Base-by-base conservation (phyloP, 2,888 invertebrate genomes). In the Andrena praecox region DNA sequence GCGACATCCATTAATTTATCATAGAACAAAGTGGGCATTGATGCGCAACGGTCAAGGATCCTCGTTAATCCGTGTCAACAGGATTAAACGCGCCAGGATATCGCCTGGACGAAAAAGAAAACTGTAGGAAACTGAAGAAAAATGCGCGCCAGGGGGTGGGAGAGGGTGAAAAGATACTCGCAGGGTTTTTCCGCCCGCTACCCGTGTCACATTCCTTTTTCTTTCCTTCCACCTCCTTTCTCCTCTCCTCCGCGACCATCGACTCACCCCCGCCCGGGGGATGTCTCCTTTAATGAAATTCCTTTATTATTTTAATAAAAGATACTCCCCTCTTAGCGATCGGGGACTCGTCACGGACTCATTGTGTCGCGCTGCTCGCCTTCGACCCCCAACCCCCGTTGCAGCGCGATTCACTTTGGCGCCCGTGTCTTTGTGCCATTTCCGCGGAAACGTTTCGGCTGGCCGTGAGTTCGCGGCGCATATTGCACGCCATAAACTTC, bases 31-130 rank as follows among this genome's bases (percentile, higher is more conserved):
- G 81, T 85, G 77, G 84, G 66, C 85, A 78, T 87, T 84, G 86
- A 82, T 80, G 82, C 86, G 77, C 75, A 64, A 71, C 80, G 80
- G 84, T 82, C 84, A 85, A 84, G 85, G 80, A 88, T 84, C 72
- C 87, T 88, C 88, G 88, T 88, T 88, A 88, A 87, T 88, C 79
- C 85, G 84, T 64, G 89, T 88, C 89, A 88, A 76, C 84, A 68
- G 85, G 87, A 88, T 88, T 82, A 85, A 85, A 88, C 85, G 77
- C 66, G 70, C 29, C 54, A 54, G 80, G 86, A 77, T 88, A 84
- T 85, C 82, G 83, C 31, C 29, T 77, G 77, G 84, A 72, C 76
- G 83, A 79, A 85, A 85, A 85, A 88, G 85, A 79, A 81, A 79
- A 75, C 42, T 59, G 69, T 59, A 42, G 71, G 59, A 50, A 29